phyloP scores from a whole-genome alignment of 2,113 vertebrate genomes.

The Laterallus jamaicensis region DNA sequence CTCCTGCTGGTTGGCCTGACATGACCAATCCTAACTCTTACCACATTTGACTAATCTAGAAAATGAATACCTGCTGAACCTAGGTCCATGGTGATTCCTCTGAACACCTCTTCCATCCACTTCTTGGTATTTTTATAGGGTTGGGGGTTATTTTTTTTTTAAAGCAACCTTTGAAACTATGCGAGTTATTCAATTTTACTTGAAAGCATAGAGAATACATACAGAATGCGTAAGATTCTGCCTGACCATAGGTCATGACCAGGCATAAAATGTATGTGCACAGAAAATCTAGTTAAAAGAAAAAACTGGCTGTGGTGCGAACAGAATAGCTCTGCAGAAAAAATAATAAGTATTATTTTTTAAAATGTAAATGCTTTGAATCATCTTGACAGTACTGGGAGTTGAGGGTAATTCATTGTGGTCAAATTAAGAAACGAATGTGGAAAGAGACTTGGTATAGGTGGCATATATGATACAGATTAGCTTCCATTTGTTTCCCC shows the following conservation, averaged over 20 bases:
- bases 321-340: background rate
- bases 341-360: background rate
- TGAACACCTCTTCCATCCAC: background rate
- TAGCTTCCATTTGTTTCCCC: background rate
- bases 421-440: background rate
- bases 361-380: background rate
- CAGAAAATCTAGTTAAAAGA: background rate
- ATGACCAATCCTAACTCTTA: background rate
- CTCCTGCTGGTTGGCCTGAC: background rate
- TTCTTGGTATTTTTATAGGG: background rate
- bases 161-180: background rate
- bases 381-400: background rate
- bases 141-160: background rate
- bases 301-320: background rate
- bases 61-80: background rate
- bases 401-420: background rate
- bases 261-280: background rate
- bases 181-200: background rate
- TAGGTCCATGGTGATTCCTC: background rate
- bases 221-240: background rate
- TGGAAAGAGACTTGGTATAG: background rate
- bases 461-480: background rate
- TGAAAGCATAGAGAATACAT: background rate
- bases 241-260: background rate
- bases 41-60: accelerated